phyloP scores from a whole-genome alignment of 92 coral and sea anemone genomes.

The Bergia puertoricense region DNA sequence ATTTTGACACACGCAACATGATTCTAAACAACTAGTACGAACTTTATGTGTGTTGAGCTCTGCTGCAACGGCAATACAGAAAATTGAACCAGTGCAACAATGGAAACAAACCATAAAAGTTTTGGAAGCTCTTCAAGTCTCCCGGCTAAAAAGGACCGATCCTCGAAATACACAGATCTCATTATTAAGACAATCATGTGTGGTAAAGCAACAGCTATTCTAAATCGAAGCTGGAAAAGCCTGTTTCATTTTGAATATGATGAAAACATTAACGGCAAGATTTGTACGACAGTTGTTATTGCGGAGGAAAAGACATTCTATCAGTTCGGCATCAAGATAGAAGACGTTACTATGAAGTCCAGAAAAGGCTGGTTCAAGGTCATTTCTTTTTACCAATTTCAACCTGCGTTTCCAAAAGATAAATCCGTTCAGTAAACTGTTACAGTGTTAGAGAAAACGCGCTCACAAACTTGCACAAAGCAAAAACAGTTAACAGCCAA shows the following conservation, averaged over 20 bases:
- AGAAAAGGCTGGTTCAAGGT: constrained; percentile 1
- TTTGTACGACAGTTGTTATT: constrained; percentile 24
- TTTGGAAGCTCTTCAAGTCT: neutral
- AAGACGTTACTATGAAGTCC: neutral
- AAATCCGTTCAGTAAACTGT: neutral
- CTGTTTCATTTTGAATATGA: constrained; percentile 18
- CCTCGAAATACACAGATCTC: constrained; percentile 10
- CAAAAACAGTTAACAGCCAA: no score
- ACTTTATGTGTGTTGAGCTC: neutral
- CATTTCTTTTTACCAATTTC: constrained; percentile 1
- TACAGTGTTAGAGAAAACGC: no score
- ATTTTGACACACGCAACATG: neutral
- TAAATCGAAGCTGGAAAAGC: neutral
- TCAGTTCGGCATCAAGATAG: neutral
- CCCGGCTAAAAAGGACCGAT: neutral
- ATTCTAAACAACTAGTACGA: no score
- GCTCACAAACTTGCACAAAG: no score
- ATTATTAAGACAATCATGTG: constrained; percentile 7
- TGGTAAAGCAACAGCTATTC: constrained; percentile 1
- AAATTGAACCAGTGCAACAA: neutral
- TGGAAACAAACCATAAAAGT: neutral
- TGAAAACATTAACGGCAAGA: neutral
- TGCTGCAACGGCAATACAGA: neutral
- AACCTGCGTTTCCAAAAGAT: neutral
- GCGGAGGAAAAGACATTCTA: neutral